Evolutionary conservation across 2,797 vertebrate genomes (phyloP).

Genomic region (Helarctos malayanus): DNA sequence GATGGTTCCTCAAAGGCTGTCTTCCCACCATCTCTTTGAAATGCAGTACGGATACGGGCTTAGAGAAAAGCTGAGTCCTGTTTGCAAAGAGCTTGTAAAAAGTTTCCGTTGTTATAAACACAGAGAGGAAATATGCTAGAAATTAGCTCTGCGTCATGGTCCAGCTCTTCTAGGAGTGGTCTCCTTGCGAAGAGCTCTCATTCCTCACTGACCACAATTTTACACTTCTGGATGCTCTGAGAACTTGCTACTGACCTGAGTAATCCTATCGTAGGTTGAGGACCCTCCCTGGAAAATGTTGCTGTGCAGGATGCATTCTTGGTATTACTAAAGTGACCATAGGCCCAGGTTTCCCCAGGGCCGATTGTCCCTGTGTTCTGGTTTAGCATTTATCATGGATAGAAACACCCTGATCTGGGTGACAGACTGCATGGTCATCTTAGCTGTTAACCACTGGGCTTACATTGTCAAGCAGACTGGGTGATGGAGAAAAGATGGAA

Average conservation of each 20-base stretch:
- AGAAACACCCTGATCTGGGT: not conserved
- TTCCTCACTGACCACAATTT: not conserved
- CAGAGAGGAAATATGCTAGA: conserved; percentile 71
- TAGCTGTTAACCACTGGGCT: not conserved
- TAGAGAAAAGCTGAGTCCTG: conserved; percentile 14
- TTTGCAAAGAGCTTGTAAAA: conserved; percentile 75
- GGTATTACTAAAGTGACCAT: not conserved
- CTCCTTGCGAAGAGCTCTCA: not conserved
- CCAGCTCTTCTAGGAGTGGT: conserved; percentile 38
- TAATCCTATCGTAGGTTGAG: not conserved
- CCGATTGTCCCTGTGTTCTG: not conserved
- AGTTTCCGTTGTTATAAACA: conserved; percentile 53
- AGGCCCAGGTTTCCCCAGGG: not conserved
- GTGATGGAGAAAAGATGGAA: conserved; percentile 23
- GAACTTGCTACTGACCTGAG: not conserved
- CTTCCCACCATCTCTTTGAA: conserved; percentile 53
- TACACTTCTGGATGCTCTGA: not conserved
- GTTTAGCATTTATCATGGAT: conserved; percentile 7
- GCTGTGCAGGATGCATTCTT: not conserved
- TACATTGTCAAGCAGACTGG: not conserved
- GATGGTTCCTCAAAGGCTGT: conserved; percentile 64
- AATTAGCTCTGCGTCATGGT: conserved; percentile 7
- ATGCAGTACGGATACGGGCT: conserved; percentile 35
- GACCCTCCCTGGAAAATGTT: not conserved
- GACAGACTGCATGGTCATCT: not conserved